A percentile compares a stretch with the other conserved stretches of the same genome.
phyloP scores from a whole-genome alignment of 2,113 vertebrate species.

The Varanus komodoensis region DNA sequence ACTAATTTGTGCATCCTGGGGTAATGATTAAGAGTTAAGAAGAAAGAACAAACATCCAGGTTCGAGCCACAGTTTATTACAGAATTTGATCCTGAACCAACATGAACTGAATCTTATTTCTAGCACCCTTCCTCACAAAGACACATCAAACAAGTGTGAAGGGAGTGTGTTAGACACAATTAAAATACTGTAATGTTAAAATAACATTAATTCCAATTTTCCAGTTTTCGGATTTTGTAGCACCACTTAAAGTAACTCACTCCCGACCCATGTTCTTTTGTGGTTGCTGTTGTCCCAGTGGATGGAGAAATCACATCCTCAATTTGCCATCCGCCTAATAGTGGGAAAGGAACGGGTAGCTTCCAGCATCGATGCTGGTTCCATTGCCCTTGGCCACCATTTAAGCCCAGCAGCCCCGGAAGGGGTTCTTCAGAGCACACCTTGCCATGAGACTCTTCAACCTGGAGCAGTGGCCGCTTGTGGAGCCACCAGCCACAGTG shows the following conservation, averaged over 20 bases:
- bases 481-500: neutral
- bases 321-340: no score
- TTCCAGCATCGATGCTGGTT: neutral
- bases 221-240: neutral
- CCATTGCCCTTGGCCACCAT: neutral
- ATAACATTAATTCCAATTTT: neutral
- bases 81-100: neutral
- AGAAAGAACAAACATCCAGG: neutral
- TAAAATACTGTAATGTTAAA: neutral
- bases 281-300: neutral
- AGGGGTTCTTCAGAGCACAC: neutral
- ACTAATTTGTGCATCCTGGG: no score
- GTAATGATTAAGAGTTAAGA: neutral
- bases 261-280: neutral
- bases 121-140: neutral
- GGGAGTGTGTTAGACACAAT: neutral
- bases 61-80: neutral
- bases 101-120: neutral
- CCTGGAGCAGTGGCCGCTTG: neutral
- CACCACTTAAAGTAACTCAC: neutral
- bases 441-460: neutral
- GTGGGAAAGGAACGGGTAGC: neutral
- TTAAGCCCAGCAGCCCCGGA: neutral
- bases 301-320: neutral
- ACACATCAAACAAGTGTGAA: neutral